Conservation (phyloP, 2,797 vertebrate species). For the Dromococcyx pavoninus region DNA sequence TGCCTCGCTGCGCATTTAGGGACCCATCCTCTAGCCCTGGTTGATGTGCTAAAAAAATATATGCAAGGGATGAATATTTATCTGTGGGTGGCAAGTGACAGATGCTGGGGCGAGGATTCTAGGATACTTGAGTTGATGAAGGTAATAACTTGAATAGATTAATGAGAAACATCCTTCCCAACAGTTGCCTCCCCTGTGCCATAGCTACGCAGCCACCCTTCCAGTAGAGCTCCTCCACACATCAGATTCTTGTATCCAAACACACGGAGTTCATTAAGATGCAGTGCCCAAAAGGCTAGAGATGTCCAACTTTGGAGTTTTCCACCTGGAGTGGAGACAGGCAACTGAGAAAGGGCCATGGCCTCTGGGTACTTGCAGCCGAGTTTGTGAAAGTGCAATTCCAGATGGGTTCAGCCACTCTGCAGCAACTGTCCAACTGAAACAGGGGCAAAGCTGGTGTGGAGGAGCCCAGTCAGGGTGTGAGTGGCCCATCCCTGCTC, state of each 20-base stretch:
- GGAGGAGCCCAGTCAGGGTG: background rate
- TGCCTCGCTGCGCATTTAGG: background rate
- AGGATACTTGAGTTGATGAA: constrained; percentile 24
- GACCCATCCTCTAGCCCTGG: background rate
- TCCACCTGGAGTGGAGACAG: background rate
- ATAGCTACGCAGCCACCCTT: background rate
- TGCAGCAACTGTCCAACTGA: rapidly evolving
- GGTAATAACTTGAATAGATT: constrained; percentile 11
- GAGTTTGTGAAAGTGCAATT: background rate
- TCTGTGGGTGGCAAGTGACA: constrained; percentile 48
- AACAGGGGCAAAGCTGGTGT: background rate
- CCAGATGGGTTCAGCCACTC: background rate
- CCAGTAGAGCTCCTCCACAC: background rate
- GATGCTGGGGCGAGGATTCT: constrained; percentile 31
- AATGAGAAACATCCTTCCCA: constrained; percentile 15
- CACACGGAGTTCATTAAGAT: background rate
- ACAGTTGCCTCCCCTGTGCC: background rate
- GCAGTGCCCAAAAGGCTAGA: background rate
- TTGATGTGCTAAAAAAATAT: background rate
- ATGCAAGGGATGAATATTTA: constrained; percentile 16
- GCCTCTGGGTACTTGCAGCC: background rate
- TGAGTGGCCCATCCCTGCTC: background rate
- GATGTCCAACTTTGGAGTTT: background rate
- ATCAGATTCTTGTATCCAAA: background rate
- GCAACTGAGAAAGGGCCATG: background rate